These are phyloP conservation scores for Aphyosemion australe DNA, from an alignment of 2,113 vertebrate genomes.

Conservation along the genomic window DNA sequence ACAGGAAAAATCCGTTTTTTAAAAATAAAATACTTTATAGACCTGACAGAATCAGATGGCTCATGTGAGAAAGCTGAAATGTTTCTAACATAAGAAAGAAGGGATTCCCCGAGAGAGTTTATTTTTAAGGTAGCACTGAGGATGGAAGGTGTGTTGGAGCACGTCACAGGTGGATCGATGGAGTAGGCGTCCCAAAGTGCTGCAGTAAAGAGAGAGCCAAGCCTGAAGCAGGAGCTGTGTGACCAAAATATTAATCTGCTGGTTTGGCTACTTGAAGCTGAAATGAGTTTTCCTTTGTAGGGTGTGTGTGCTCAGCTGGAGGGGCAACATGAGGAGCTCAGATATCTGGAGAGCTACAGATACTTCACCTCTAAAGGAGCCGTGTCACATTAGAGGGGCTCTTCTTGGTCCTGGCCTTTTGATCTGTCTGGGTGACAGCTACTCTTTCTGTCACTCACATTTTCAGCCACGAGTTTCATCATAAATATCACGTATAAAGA, in stretches of 20 bases:
- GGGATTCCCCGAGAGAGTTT: background rate
- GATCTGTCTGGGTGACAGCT: background rate
- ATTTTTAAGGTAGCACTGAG: slow-evolving; percentile 12
- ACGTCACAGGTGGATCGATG: slow-evolving; percentile 5
- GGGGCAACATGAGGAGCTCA: slow-evolving; percentile 25
- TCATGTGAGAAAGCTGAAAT: no score
- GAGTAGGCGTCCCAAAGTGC: slow-evolving; percentile 11
- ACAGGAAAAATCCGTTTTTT: background rate
- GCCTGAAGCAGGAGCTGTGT: slow-evolving; percentile 23
- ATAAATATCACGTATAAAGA: no score
- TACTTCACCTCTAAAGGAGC: slow-evolving; percentile 12
- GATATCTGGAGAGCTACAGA: slow-evolving; percentile 4
- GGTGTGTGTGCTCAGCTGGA: slow-evolving; percentile 18
- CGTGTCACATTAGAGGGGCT: background rate
- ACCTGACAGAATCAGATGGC: background rate
- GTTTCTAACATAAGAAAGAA: no score
- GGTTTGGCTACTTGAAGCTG: slow-evolving; percentile 14
- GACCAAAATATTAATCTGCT: slow-evolving; percentile 39
- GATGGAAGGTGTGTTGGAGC: slow-evolving; percentile 3
- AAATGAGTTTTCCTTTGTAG: slow-evolving; percentile 37
- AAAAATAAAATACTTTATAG: background rate
- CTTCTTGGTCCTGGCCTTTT: background rate
- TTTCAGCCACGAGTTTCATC: no score
- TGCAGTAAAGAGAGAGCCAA: slow-evolving; percentile 14
- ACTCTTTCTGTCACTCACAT: background rate